Base-by-base conservation (phyloP, 2,888 invertebrate species). In the Tipula unca region DNA sequence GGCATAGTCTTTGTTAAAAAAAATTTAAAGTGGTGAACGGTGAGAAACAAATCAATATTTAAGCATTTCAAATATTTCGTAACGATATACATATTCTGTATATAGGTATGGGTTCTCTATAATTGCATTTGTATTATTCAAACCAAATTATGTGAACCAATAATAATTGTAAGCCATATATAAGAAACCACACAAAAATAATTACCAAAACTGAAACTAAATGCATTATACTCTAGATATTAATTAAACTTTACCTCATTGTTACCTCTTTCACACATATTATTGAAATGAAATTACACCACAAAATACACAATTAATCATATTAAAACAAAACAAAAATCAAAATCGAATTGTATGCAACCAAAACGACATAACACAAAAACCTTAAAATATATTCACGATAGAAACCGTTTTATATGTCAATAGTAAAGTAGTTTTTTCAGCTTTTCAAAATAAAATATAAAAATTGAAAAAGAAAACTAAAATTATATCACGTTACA, bases 401-500 rank as follows among this genome's bases (percentile, higher is more conserved):
- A 69, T 69, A 25, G 69, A 69, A 69, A 69, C 69, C 69, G 69
- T 69, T 69, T 69, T 69, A 69, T 69, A 69, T 69, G 69, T 69
- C 69, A 69, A 69, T 69, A 69, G 25, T 69, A 69, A 69, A 69
- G 69, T 25, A 69, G 69, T 69, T 25, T 8, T 69, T 69, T 69
- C 25, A 69, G 69, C 69, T 69, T 69, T 69, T 25, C 10, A 69
- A 69, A 69, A 69, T 39, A 32, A 32, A 32, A 32, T 6, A 32
- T 32, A 1, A 69, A 69, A 69, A 69, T 25, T 25, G 25, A 69
- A 69, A 69, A 69, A 69, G 69, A 69, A 69, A 69, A 69, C 69
- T 83, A 83, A 83, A 83, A 83, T 83, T 83, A 83, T 83, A 83
- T 83, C 83, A 83, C 83, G 83, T 83, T 83, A 83, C 83, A 83